A percentile compares a stretch with the other conserved stretches of the same genome.
Conservation (phyloP, 2,797 vertebrate genomes). For the Carapus acus region DNA sequence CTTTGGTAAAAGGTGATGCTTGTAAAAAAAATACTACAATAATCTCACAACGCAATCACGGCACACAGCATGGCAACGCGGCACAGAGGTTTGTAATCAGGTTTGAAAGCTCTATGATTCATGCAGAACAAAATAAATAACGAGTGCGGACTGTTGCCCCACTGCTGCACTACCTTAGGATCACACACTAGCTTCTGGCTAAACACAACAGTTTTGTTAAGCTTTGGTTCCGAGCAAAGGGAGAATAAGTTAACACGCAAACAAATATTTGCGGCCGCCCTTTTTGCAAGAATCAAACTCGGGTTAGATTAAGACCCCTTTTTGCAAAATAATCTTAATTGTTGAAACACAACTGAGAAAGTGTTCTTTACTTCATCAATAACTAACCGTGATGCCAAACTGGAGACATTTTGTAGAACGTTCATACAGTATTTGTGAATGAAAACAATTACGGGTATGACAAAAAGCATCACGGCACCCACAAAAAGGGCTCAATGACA, state of each 20-base stretch:
- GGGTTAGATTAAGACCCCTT: no score
- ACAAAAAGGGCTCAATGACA: no score
- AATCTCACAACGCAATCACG: constrained; percentile 34
- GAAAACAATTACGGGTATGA: no score
- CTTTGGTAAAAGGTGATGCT: constrained; percentile 40
- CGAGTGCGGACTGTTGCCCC: constrained; percentile 1
- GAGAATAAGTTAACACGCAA: no score
- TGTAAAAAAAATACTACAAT: constrained; percentile 35
- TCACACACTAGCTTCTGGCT: background rate
- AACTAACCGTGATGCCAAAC: no score
- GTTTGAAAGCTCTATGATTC: constrained; percentile 30
- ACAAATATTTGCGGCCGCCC: no score
- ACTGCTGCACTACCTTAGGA: constrained; percentile 3
- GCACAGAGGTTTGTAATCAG: constrained; percentile 45
- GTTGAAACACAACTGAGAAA: no score
- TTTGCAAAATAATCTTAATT: background rate
- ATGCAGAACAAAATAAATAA: constrained; percentile 18
- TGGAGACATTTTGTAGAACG: no score
- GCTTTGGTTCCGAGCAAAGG: background rate
- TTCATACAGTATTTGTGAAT: no score
- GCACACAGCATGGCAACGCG: constrained; percentile 37
- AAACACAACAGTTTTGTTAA: background rate
- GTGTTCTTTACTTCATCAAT: no score
- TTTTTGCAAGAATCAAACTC: no score
- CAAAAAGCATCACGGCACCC: no score